Evolutionary conservation across 2,113 vertebrate genomes (phyloP), one percentile per base, ranked within the genome.

Genomic region (Loxodonta africana): DNA sequence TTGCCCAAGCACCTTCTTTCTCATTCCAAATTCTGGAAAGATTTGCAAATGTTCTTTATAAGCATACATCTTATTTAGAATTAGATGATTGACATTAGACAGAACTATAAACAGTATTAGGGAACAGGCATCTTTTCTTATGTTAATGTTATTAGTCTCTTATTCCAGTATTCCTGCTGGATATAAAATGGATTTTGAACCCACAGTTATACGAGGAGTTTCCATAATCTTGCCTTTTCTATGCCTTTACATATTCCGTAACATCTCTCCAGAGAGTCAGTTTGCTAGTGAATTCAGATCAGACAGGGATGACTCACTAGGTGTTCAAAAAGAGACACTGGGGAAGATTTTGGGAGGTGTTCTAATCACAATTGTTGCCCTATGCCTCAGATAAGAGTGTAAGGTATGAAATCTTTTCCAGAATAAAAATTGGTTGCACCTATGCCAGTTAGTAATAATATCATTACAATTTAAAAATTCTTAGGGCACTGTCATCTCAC

Each of bases 211-310:
- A 60, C 1, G 28, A 60, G 9, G 28, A 37, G 77, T 63, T 63
- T 87, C 23, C 14, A n/a, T 86, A 80, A 63, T 83, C 26, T 7
- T 83, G 18, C 10, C 30, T 95, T 37, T 83, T 78, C 8, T 82
- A 6, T 77, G 48, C 6, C 67, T 73, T 57, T 7, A 8, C 60
- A 76, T n/a, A 51, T 8, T 37, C 5, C 10, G 88, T 76, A 17
- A 62, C 17, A 63, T 30, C 6, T 25, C 41, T 90, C 48, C 20
- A 26, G 41, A 71, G 67, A 57, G 53, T 87, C 23, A 33, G 5
- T 83, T 96, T 96, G 81, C 71, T 86, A 14, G 73, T 76, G 15
- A 95, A 62, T 83, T 95, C 76, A 71, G 48, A 28, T 63, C 53
- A 69, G 67, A 1, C 41, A 89, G 14, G 9, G 20, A 91, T 37